These are phyloP conservation scores for Drosophila affinis DNA, from an alignment of 2,888 invertebrate species.

Conservation along the genomic window DNA sequence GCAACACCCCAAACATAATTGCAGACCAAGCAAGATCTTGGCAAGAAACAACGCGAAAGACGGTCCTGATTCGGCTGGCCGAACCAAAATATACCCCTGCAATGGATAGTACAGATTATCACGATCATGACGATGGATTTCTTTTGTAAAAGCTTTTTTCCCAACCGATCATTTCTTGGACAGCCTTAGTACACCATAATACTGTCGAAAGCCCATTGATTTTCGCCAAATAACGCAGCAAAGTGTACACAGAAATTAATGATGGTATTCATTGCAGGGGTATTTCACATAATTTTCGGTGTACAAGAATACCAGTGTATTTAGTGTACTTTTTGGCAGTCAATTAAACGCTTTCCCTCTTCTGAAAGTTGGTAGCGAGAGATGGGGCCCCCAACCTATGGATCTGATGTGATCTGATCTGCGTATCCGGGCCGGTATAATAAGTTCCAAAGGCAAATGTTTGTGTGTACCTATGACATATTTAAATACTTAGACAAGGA, in stretches of 20 bases:
- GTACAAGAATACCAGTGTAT: slow-evolving; percentile 44
- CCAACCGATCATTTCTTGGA: too few species aligned
- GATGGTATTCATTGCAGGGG: slow-evolving; percentile 11
- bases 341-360: slow-evolving; percentile 63
- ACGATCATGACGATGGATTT: too few species aligned
- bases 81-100: too few species aligned
- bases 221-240: background rate
- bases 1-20: too few species aligned
- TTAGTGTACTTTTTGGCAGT: slow-evolving; percentile 67
- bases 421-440: slow-evolving; percentile 5
- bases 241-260: background rate
- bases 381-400: background rate
- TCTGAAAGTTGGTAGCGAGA: slow-evolving; percentile 34
- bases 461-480: slow-evolving; percentile 46
- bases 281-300: slow-evolving; percentile 41
- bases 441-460: slow-evolving; percentile 34
- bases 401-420: background rate
- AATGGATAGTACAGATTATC: too few species aligned
- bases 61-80: too few species aligned
- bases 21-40: too few species aligned
- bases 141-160: too few species aligned
- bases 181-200: too few species aligned
- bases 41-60: too few species aligned
- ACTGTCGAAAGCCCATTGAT: too few species aligned
- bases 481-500: slow-evolving; percentile 30